Conservation (phyloP, 2,888 invertebrate species). For the Rhagium mordax region DNA sequence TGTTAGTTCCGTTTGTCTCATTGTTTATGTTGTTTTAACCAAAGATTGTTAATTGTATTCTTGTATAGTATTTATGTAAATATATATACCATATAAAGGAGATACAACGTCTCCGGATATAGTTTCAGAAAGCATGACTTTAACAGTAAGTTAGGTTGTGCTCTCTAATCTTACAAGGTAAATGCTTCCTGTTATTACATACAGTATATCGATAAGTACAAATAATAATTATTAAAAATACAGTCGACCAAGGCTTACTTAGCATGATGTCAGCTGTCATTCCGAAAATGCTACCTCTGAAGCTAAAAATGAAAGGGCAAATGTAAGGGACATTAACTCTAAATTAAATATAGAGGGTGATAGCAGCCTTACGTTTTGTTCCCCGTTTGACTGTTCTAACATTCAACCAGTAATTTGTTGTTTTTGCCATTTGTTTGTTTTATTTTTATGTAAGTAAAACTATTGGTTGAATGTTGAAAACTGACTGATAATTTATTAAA, state of each 20-base stretch:
- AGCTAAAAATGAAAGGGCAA: conserved; percentile 16
- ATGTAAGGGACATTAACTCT: background rate
- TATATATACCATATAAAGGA: conserved; percentile 55
- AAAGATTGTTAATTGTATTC: conserved; percentile 65
- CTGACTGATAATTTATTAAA: conserved; percentile 44
- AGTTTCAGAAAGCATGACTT: conserved; percentile 35
- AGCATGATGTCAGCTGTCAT: conserved; percentile 63
- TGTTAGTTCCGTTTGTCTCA: conserved; percentile 52
- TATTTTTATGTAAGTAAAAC: conserved; percentile 40
- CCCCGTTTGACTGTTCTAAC: conserved; percentile 40
- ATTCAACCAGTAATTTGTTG: conserved; percentile 41
- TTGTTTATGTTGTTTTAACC: conserved; percentile 61
- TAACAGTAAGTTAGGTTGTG: conserved; percentile 22
- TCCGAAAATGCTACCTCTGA: conserved; percentile 55
- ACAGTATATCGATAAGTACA: conserved; percentile 69
- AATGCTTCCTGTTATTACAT: conserved; percentile 68
- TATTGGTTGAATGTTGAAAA: conserved; percentile 50
- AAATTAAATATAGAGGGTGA: background rate
- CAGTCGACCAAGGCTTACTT: conserved; percentile 62
- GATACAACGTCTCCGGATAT: conserved; percentile 44
- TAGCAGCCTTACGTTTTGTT: conserved; percentile 19
- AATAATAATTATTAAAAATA: conserved; percentile 59
- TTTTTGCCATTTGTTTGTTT: conserved; percentile 18
- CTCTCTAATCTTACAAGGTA: conserved; percentile 58
- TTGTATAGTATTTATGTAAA: conserved; percentile 68